Evolutionary conservation across 2,113 vertebrate species (phyloP).

Genomic region (Porphyrio hochstetteri): DNA sequence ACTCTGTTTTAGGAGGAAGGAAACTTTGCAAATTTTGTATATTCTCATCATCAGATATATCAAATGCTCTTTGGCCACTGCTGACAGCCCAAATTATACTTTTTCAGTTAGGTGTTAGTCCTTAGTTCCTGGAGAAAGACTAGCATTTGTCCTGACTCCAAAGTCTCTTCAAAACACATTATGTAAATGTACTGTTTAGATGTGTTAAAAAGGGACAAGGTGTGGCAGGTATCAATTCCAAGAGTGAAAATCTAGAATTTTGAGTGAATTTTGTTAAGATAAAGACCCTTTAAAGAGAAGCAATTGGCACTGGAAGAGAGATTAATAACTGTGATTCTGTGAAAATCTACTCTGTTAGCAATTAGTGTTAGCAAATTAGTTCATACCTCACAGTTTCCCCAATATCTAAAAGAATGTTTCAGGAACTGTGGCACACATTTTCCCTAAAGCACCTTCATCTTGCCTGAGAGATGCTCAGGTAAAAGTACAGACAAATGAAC

Average conservation of each 20-base stretch:
- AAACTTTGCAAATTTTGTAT: not conserved
- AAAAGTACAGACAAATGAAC: not conserved
- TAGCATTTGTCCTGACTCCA: not conserved
- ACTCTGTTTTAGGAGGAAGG: not conserved
- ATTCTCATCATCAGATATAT: not conserved
- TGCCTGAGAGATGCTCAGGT: not conserved
- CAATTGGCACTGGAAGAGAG: not conserved
- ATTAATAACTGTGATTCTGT: not conserved
- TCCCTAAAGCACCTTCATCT: not conserved
- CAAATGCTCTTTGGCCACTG: not conserved
- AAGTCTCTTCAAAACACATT: not conserved
- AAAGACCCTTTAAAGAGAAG: not conserved
- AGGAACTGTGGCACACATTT: not conserved
- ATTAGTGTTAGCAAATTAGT: not conserved
- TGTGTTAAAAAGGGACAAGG: rapidly evolving
- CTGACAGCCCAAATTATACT: not conserved
- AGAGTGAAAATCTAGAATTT: not conserved
- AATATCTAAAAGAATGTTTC: not conserved
- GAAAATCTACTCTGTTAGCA: not conserved
- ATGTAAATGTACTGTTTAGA: rapidly evolving
- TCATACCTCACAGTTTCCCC: not conserved
- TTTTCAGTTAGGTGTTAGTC: not conserved
- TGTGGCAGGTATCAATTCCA: not conserved
- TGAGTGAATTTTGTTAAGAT: not conserved
- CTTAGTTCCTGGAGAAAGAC: not conserved